Base-by-base conservation (phyloP, 2,113 vertebrate genomes). In the Maccullochella peelii region DNA sequence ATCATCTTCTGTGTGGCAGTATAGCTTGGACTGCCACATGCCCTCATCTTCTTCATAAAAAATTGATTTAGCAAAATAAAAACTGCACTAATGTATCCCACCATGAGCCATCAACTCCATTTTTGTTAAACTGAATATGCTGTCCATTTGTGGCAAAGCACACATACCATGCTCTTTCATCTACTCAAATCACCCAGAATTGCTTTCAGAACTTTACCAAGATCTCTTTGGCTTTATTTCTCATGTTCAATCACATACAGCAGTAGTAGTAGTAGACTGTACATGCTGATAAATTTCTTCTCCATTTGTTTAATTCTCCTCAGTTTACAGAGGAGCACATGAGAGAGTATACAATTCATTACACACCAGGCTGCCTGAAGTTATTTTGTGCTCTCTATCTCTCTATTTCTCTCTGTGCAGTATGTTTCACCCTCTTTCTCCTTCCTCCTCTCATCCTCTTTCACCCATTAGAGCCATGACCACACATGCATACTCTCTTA, bases 161-260 rank as follows among this genome's bases (percentile, higher is more conserved):
- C n/a, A 65, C 16, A 73, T 61, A 57, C 33, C 18, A 62, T 49
- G 68, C 14, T 83, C 77, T 80, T 82, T 89, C n/a, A 84, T 79
- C 27, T 66, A 27, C 49, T 73, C 52, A 49, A 36, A 52, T 73
- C 73, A 33, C 8, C 61, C 70, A 55, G 3, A 57, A 66, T 74
- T 21, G 50, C 50, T 54, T 40, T 75, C 12, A 52, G 74, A 73
- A 58, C 21, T 14, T 47, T 62, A 61, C 23, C 42, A 44, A 40
- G 47, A 71, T 49, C 38, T 78, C 50, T 69, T 82, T 25, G n/a
- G 9, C 21, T 72, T 72, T 18, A 73, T 62, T 50, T 30, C 2
- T 77, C 8, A 52, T 61, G 58, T 54, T 63, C 50, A 49, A 33
- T 59, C 49, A 59, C 25, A 69, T 30, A 9, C 21, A 27, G 50